These are phyloP conservation scores for Drosophila watanabei DNA, from an alignment of 1,140 invertebrate species.

Conservation along the genomic window DNA sequence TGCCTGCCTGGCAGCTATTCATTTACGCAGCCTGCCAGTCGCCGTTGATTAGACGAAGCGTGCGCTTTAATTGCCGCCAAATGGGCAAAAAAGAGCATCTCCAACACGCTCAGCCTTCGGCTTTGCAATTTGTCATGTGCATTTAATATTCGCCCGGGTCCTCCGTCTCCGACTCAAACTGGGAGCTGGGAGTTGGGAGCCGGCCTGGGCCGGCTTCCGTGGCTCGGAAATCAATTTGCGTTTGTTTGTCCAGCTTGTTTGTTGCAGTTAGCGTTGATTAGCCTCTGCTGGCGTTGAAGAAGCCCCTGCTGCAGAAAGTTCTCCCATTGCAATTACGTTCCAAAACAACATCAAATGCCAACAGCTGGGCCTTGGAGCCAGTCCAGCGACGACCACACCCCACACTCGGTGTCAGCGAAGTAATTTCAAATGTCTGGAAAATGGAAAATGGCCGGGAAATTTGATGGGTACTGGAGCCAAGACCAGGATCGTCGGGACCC, in stretches of 20 bases:
- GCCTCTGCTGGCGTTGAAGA: constrained; percentile 50
- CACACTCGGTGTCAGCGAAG: constrained; percentile 71
- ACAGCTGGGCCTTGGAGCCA: constrained; percentile 50
- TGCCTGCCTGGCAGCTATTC: constrained; percentile 77
- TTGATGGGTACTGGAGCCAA: constrained; percentile 10
- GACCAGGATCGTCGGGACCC: constrained; percentile 38
- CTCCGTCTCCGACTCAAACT: constrained; percentile 1
- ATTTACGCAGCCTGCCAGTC: constrained; percentile 80
- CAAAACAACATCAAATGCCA: constrained; percentile 49
- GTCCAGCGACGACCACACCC: constrained; percentile 48
- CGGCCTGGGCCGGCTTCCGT: constrained; percentile 22
- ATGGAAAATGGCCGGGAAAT: constrained; percentile 17
- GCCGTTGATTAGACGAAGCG: constrained; percentile 81
- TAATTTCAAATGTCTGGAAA: constrained; percentile 73
- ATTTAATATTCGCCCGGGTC: constrained; percentile 73
- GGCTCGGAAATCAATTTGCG: constrained; percentile 72
- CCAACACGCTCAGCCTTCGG: constrained; percentile 68
- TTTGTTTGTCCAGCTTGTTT: constrained; percentile 83
- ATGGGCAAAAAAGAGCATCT: constrained; percentile 68
- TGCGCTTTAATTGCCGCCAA: constrained; percentile 82
- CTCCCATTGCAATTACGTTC: constrained; percentile 62
- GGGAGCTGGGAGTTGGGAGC: background rate
- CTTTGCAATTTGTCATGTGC: constrained; percentile 78
- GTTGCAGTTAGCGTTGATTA: constrained; percentile 83
- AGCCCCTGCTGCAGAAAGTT: constrained; percentile 15